Percentiles rank a stretch among this genome's conserved stretches.
These are phyloP conservation scores for Coreius guichenoti DNA, from an alignment of 2,797 vertebrate genomes.

Conservation along the genomic window DNA sequence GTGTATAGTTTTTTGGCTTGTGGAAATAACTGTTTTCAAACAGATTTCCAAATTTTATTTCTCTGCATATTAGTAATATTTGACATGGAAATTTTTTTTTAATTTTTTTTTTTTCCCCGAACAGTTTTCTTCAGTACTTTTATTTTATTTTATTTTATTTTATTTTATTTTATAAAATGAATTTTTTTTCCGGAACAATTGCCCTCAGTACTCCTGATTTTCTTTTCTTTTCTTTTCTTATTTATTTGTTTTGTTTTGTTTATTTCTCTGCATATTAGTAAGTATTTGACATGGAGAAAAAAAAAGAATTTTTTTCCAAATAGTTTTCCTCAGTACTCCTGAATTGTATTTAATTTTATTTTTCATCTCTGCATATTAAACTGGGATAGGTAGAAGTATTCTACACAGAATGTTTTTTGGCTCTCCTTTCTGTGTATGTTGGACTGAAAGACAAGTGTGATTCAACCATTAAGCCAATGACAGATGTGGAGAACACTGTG, in stretches of 20 bases:
- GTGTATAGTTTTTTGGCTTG: neutral
- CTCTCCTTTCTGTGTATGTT: constrained; percentile 1
- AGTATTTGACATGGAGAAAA: neutral
- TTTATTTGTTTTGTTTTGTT: too few species aligned
- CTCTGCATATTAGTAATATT: too few species aligned
- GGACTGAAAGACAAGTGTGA: constrained; percentile 17
- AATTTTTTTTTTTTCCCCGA: too few species aligned
- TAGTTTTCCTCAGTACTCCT: neutral
- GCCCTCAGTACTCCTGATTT: too few species aligned
- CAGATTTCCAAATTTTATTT: too few species aligned
- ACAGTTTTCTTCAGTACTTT: too few species aligned
- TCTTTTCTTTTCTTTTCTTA: too few species aligned
- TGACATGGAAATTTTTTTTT: too few species aligned
- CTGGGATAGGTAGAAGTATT: neutral
- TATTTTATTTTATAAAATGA: too few species aligned
- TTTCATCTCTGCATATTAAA: neutral
- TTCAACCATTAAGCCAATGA: constrained; percentile 16
- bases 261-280: too few species aligned
- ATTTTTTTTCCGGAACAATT: too few species aligned
- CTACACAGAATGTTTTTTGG: neutral
- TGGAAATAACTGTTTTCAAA: neutral
- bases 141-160: too few species aligned
- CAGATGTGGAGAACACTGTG: neutral
- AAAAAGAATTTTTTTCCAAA: neutral
- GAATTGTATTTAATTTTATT: neutral